Evolutionary conservation across 1,140 invertebrate species (phyloP), one percentile per base, ranked within the genome.

Genomic region (Eufriesea mexicana): DNA sequence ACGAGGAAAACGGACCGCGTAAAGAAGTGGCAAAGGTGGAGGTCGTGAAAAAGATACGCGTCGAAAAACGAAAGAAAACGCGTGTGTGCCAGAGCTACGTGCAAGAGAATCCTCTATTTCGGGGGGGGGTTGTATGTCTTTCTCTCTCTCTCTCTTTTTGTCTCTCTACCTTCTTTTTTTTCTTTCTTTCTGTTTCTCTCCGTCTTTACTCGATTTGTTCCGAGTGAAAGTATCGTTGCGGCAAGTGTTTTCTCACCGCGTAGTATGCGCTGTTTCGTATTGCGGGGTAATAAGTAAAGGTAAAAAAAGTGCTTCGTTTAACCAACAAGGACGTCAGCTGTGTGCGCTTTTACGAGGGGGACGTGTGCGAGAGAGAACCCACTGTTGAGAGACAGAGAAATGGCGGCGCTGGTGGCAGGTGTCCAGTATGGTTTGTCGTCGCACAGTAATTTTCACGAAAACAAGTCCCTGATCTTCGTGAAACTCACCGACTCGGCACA

Each of bases 401-500:
- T 98, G 98, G 97, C 98, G 96, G 96, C 97, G 96, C 97, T 98
- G 96, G 96, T 97, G 96, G 97, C 98, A 96, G 98, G 98, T 96
- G 96, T 97, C 95, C 97, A 98, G 96, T 98, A 98, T 97, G 97
- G 97, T 95, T 97, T 98, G 96, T 98, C 97, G 95, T 98, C 98
- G 94, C 97, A 97, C 94, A 96, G 95, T 95, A 96, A 96, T 96
- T 96, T 96, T 95, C 96, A 96, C 95, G 96, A 97, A 95, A 96
- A 96, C 95, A 98, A 98, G 95, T 96, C 97, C 92, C 96, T 98
- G 93, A 96, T 98, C 94, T 98, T 98, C 95, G 97, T 98, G 92
- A 99, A 98, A 96, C 96, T 98, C 92, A 99, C 98, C 90, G 98
- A 99, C 96, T 98, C 98, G 84, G 97, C 98, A 88, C 95, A 97